Evolutionary conservation across 2,113 vertebrate genomes (phyloP), one percentile per base, ranked within the genome.

Genomic region (Cinclus cinclus): DNA sequence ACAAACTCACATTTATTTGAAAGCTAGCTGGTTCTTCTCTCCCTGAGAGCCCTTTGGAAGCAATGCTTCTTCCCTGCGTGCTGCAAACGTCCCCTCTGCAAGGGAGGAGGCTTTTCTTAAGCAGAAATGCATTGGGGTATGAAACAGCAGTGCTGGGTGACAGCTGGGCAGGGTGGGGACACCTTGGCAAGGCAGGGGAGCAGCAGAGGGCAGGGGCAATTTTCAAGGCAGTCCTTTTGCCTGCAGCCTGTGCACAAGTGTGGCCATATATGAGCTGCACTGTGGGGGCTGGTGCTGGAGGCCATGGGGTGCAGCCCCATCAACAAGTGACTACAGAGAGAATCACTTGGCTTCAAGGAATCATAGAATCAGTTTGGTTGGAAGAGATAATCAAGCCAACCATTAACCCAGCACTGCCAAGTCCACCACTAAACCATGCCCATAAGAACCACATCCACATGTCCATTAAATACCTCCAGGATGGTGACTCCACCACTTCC

Each of bases 101-200:
- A 46, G 33, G 39, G 13, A 68, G 31, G 19, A 64, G 53, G 33
- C 8, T 71, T 63, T 35, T 68, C 39, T n/a, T 31, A 8, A 37
- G 46, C 55, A 35, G 63, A 55, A 42, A 53, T 6, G 4, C 5
- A 0, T 4, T 1, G 0, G 41, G 16, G 6, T 52, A 47, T 70
- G 62, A 52, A 52, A 17, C 0, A 0, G 33, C 63, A 22, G 33
- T 31, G 13, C 3, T 19, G 52, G 31, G 12, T 23, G 62, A 24
- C n/a, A 2, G 5, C 46, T 24, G 58, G 67, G 53, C 39, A 28
- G 62, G 23, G 12, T 52, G 47, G 33, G 64, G 68, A 37, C 41
- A 37, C 2, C 1, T 1, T 60, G 55, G 21, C 7, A 11, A 46
- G 33, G 41, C 39, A 69, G 49, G 0, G 1, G 28, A 14, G 42